Conservation (phyloP, 2,888 invertebrate genomes). For the Aphodius sticticus region DNA sequence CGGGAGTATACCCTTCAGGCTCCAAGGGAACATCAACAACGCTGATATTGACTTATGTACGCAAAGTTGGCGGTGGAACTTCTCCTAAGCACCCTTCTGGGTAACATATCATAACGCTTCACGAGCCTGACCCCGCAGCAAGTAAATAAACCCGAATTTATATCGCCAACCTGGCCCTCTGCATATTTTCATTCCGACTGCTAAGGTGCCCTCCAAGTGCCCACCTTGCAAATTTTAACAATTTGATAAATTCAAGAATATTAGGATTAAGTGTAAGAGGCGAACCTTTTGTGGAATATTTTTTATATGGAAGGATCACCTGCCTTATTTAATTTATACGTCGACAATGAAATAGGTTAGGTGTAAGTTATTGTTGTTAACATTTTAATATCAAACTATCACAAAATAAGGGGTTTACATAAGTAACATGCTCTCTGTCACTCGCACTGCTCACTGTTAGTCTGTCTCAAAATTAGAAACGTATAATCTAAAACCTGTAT, state of each 20-base stretch:
- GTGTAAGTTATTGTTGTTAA: too few species aligned
- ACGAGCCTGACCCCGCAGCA: not conserved
- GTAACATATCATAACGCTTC: not conserved
- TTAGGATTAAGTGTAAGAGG: not conserved
- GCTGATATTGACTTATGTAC: not conserved
- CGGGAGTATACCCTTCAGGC: not conserved
- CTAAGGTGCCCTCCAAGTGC: not conserved
- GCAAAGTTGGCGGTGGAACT: not conserved
- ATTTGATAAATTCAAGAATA: not conserved
- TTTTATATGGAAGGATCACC: too few species aligned
- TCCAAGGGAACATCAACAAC: not conserved
- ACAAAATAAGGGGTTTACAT: too few species aligned
- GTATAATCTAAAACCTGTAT: too few species aligned
- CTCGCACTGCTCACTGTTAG: too few species aligned
- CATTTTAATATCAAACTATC: too few species aligned
- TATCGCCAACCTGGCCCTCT: not conserved
- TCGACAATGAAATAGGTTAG: too few species aligned
- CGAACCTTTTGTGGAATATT: too few species aligned
- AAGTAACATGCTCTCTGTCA: too few species aligned
- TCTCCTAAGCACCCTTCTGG: not conserved
- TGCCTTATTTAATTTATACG: too few species aligned
- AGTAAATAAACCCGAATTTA: not conserved
- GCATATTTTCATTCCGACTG: not conserved
- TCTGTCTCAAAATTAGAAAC: too few species aligned
- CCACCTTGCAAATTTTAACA: not conserved